Base-by-base conservation (phyloP, 2,888 invertebrate species). In the Cheilosia pagana region DNA sequence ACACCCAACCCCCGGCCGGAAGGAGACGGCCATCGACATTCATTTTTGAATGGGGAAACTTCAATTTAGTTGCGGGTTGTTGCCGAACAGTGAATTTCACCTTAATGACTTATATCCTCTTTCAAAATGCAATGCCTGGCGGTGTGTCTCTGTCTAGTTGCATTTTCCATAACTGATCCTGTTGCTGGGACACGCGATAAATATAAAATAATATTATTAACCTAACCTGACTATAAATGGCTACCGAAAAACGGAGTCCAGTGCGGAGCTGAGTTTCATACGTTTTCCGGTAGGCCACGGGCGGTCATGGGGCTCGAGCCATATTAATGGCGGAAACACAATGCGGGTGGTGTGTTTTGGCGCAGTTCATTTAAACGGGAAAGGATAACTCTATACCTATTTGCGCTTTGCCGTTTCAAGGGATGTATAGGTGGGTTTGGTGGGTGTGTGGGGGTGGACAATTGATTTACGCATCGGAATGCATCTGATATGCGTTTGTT, bases 161-260 rank as follows among this genome's bases (percentile, higher is more conserved):
- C 43, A 62, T 55, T 67, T 67, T 68, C 53, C 60, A 75, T 48
- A 74, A 65, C 55, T 19, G 45, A 72, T 72, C 67, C 67, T 67
- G 67, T 72, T 74, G 43, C 63, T 70, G 52, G 52, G 41, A 65
- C 31, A 53, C 43, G 53, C 50, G 41, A 75, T 71, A 81, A 85
- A 81, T 85, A 75, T 85, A 75, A 71, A 67, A 79, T 81, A 60
- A 81, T 39, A 35, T 35, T 53, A 81, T 71, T 79, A 75, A 83
- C 74, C 59, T 14, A 28, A 62, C 53, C 41, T 21, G 53, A 12
- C 14, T 65, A 21, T n/a, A n/a, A n/a, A n/a, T 21, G 25, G 23
- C 48, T 62, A 35, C 23, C 53, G 31, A 59, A 52, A 39, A 59
- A 70, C 55, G 43, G n/a, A 68, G 21, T 41, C n/a, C 41, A 19